Conservation (phyloP, 2,888 invertebrate species). For the Leptinotarsa tumamoca region DNA sequence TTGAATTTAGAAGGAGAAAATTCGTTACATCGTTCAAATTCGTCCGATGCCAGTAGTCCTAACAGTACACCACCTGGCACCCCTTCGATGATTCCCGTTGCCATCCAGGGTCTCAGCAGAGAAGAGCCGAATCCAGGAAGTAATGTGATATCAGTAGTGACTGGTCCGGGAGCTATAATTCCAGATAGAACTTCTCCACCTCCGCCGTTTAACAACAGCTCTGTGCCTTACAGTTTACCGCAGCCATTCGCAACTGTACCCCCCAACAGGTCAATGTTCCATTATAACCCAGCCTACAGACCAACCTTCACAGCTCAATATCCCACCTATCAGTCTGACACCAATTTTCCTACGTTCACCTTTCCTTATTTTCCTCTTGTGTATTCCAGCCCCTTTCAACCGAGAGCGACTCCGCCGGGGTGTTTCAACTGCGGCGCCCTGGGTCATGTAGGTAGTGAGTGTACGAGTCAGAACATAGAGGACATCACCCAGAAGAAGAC, state of each 20-base stretch:
- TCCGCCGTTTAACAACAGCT: conserved; percentile 64
- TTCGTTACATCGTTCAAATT: conserved; percentile 68
- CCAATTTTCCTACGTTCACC: conserved; percentile 54
- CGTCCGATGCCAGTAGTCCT: conserved; percentile 70
- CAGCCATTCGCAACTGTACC: conserved; percentile 56
- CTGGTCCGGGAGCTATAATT: conserved; percentile 55
- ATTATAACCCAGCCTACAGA: conserved; percentile 57
- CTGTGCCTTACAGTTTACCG: conserved; percentile 69
- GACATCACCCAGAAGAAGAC: conserved; percentile 84
- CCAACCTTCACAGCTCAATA: conserved; percentile 62
- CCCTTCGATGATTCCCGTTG: conserved; percentile 47
- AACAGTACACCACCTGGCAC: conserved; percentile 72
- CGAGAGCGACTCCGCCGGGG: conserved; percentile 72
- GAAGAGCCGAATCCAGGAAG: conserved; percentile 52
- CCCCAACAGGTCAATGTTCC: conserved; percentile 57
- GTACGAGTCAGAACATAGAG: conserved; percentile 92
- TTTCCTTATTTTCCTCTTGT: conserved; percentile 59
- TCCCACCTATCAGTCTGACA: conserved; percentile 54
- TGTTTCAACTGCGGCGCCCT: conserved; percentile 94
- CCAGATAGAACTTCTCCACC: conserved; percentile 63
- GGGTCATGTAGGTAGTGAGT: conserved; percentile 86
- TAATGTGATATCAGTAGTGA: conserved; percentile 58
- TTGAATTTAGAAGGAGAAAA: conserved; percentile 68
- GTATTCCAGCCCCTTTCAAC: conserved; percentile 62
- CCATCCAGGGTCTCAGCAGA: conserved; percentile 49